Conservation (phyloP, 2,113 vertebrate species). For the Aix galericulata region DNA sequence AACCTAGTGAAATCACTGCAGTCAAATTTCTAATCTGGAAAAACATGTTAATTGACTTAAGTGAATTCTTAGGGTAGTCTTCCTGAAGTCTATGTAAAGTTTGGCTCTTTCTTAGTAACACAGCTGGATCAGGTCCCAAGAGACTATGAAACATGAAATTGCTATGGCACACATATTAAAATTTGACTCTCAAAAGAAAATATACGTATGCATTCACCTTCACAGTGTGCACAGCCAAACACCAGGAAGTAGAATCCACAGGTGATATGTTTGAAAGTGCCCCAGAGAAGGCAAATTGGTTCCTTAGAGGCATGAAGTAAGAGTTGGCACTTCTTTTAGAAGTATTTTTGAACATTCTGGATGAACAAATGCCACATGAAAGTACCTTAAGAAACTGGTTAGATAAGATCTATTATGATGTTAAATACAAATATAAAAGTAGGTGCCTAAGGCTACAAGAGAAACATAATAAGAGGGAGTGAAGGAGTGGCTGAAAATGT, state of each 20-base stretch:
- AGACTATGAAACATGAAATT: background rate
- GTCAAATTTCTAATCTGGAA: background rate
- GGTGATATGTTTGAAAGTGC: background rate
- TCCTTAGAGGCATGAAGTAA: background rate
- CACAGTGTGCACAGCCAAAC: background rate
- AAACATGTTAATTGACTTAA: background rate
- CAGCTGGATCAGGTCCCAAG: background rate
- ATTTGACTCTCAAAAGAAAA: background rate
- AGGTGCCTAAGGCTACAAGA: background rate
- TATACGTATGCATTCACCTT: background rate
- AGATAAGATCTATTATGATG: constrained; percentile 14
- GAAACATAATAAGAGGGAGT: background rate
- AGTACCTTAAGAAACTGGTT: background rate
- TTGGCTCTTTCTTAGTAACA: background rate
- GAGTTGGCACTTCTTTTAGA: background rate
- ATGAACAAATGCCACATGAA: constrained; percentile 13
- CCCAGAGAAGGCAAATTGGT: background rate
- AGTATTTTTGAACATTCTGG: constrained; percentile 5
- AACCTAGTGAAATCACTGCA: background rate
- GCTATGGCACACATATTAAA: background rate
- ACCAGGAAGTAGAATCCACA: constrained; percentile 1
- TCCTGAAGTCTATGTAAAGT: background rate
- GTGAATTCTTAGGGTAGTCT: background rate
- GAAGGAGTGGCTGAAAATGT: background rate
- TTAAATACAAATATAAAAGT: constrained; percentile 23